A percentile compares a stretch with the other conserved stretches of the same genome.
Evolutionary conservation across 37 sponge, comb jelly and placozoan genomes (phyloP).

Genomic region (Hexactinellida sp.): DNA sequence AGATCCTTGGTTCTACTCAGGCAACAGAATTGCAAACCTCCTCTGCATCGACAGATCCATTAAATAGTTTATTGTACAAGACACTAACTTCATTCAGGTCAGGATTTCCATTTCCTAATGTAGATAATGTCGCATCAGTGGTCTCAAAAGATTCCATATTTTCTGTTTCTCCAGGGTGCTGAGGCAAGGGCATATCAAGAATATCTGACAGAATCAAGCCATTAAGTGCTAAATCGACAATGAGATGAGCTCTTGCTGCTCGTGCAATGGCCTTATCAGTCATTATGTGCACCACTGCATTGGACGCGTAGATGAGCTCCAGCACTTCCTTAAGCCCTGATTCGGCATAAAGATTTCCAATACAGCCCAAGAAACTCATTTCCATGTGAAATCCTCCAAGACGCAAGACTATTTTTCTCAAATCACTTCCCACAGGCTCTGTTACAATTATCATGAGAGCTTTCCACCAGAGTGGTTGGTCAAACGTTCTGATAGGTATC

Average conservation of each 20-base stretch:
- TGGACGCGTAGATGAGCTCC: not conserved
- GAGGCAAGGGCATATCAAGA: not conserved
- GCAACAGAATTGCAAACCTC: not conserved
- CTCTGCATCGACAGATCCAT: not conserved
- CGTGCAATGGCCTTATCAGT: not conserved
- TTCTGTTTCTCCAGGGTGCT: not conserved
- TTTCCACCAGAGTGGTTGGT: constrained; percentile 36
- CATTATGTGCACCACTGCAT: not conserved
- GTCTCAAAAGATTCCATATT: not conserved
- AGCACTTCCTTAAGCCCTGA: constrained; percentile 14
- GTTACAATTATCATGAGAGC: constrained; percentile 28
- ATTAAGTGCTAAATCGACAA: constrained; percentile 13
- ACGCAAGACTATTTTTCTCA: constrained; percentile 22
- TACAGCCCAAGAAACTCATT: constrained; percentile 18
- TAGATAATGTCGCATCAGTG: not conserved
- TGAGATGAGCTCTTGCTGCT: not conserved
- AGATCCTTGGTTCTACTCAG: not conserved
- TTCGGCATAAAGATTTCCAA: constrained; percentile 15
- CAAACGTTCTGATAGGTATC: constrained; percentile 26
- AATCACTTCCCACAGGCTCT: constrained; percentile 25
- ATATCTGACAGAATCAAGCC: not conserved
- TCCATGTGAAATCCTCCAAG: constrained; percentile 26
- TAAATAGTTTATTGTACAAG: not conserved
- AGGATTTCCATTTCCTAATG: not conserved
- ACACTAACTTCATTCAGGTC: not conserved